Base-by-base conservation (phyloP, 2,888 invertebrate genomes). In the Philhelius pedissequus region DNA sequence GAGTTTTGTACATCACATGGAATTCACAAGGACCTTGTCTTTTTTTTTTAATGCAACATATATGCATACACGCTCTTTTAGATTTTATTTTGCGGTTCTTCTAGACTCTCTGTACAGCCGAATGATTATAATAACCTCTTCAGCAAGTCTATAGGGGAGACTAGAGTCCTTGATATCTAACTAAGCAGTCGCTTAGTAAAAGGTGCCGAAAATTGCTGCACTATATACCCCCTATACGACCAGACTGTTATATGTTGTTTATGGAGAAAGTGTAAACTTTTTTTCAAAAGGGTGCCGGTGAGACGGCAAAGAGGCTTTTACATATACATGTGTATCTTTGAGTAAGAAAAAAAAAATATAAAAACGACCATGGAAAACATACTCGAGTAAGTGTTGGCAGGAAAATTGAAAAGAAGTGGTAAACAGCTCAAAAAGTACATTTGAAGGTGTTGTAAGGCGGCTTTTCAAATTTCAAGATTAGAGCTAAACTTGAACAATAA, bases 151-250 rank as follows among this genome's bases (percentile, higher is more conserved):
- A n/a, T n/a, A 58, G 73, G 74, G 54, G 69, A 66, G 75, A 62
- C 77, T 73, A 73, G 73, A 77, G 77, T 77, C 73, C 82, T 83
- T 78, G 50, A 84, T 75, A 52, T 62, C 74, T 64, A 79, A 79
- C 83, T 79, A 84, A 56, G 58, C 82, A 74, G 18, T 43, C 60
- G 62, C 73, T 69, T 71, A 71, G 71, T 76, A 58, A 69, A 80
- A 84, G 80, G 80, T 84, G 80, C 84, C 84, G 84, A 84, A 84
- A 84, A 84, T 75, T 76, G 52, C 56, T 62, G 48, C 40, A 58
- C 48, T 58, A 66, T 45, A 22, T 22, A 11, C 5, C n/a, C n/a
- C n/a, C n/a, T n/a, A 27, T 32, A 54, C 54, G 58, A 27, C 64
- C 32, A 60, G 13, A 62, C 43, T 38, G 45, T 22, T 30, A 13